A percentile compares a stretch with the other conserved stretches of the same genome.
Conservation (phyloP, 2,797 vertebrate species). For the Peromyscus melanophrys region DNA sequence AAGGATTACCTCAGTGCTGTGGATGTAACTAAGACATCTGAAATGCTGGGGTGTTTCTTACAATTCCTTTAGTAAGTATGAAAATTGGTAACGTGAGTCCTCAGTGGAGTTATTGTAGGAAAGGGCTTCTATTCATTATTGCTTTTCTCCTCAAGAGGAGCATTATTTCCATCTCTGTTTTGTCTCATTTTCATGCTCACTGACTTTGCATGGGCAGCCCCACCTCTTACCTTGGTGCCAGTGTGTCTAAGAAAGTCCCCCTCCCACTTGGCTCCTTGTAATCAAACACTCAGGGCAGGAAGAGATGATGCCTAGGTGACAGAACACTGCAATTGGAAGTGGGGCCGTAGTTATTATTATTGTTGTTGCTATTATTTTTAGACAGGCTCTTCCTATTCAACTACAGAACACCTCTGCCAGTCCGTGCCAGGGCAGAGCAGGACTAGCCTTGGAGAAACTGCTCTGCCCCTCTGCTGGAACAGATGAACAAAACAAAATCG, state of each 20-base stretch:
- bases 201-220: conserved; percentile 81
- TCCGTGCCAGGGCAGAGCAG: conserved; percentile 85
- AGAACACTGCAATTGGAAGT: conserved; percentile 83
- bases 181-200: conserved; percentile 86
- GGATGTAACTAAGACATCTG: conserved; percentile 79
- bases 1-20: conserved; percentile 81
- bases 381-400: conserved; percentile 86
- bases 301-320: conserved; percentile 84
- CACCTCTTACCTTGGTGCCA: conserved; percentile 85
- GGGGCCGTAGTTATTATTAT: conserved; percentile 78
- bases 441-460: conserved; percentile 85
- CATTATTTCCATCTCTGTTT: conserved; percentile 88
- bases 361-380: conserved; percentile 65
- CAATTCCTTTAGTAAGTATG: conserved; percentile 78
- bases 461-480: conserved; percentile 87
- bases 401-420: conserved; percentile 83
- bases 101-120: conserved; percentile 86
- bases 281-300: conserved; percentile 80
- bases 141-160: conserved; percentile 90
- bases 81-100: conserved; percentile 82
- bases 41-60: conserved; percentile 82
- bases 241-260: conserved; percentile 78
- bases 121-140: conserved; percentile 89
- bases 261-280: conserved; percentile 78
- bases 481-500: conserved; percentile 85